phyloP scores from a whole-genome alignment of 2,113 vertebrate genomes.

The Circaetus cinerascens region DNA sequence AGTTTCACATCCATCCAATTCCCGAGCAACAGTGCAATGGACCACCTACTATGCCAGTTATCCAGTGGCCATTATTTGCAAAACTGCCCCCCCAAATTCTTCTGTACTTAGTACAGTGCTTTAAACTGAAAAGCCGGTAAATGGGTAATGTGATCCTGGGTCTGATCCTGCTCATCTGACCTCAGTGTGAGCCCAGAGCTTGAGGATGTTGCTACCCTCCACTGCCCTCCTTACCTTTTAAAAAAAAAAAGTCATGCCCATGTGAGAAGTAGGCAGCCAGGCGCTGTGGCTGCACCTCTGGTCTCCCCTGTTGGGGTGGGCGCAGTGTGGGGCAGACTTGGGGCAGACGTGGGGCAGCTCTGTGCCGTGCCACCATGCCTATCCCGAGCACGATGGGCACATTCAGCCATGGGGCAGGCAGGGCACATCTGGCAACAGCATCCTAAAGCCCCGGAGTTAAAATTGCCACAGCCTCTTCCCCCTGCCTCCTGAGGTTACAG shows the following conservation, averaged over 20 bases:
- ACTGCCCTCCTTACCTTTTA: background rate
- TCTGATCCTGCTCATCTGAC: background rate
- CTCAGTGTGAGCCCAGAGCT: background rate
- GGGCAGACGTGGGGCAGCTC: background rate
- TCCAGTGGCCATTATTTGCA: background rate
- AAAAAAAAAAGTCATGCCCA: fast-evolving
- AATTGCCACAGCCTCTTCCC: background rate
- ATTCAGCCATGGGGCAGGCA: background rate
- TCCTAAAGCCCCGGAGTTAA: background rate
- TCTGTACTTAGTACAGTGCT: background rate
- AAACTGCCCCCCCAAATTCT: background rate
- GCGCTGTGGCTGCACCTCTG: fast-evolving
- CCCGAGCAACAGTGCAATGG: background rate
- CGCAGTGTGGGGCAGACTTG: fast-evolving
- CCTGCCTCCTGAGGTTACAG: too few relatives aligned
- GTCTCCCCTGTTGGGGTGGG: fast-evolving
- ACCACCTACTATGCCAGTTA: background rate
- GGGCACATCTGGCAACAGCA: background rate
- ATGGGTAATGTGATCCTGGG: background rate
- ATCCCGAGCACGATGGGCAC: fast-evolving
- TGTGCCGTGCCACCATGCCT: fast-evolving
- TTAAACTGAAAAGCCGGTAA: background rate
- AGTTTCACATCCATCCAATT: background rate
- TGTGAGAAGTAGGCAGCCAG: background rate
- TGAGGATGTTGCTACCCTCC: background rate